A percentile compares a stretch with the other conserved stretches of the same genome.
phyloP scores from a whole-genome alignment of 2,888 invertebrate genomes.

The Melolontha melolontha region DNA sequence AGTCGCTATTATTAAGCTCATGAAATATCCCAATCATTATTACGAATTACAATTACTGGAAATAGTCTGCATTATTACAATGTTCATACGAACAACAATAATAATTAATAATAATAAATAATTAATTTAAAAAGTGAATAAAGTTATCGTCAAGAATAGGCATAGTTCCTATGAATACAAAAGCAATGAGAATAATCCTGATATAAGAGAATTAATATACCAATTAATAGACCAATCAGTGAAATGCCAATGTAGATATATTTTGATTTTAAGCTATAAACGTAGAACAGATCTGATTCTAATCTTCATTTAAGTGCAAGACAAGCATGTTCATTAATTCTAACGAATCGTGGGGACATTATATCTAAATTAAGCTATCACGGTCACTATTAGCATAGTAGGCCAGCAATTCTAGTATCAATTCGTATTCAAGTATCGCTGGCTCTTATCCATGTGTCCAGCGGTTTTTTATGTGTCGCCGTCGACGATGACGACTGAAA shows the following conservation, averaged over 20 bases:
- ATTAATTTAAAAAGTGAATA: no score
- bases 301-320: slow-evolving; percentile 54
- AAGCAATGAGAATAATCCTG: no score
- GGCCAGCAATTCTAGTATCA: slow-evolving; percentile 54
- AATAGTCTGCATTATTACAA: no score
- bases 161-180: no score
- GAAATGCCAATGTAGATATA: background rate
- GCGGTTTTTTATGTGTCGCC: slow-evolving; percentile 28
- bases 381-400: slow-evolving; percentile 59
- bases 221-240: no score
- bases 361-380: slow-evolving; percentile 59
- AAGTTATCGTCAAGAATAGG: no score
- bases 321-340: slow-evolving; percentile 57
- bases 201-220: no score
- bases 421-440: slow-evolving; percentile 57
- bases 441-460: slow-evolving; percentile 34
- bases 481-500: slow-evolving; percentile 30
- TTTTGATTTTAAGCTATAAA: slow-evolving; percentile 14
- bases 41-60: no score
- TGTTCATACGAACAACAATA: no score
- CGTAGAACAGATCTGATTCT: slow-evolving; percentile 30
- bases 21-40: no score
- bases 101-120: no score
- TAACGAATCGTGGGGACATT: slow-evolving; percentile 58
- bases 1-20: no score